Percentiles rank a stretch among this genome's conserved stretches.
These are phyloP conservation scores for Drosophila obscura DNA, from an alignment of 1,140 invertebrate genomes.

Conservation along the genomic window DNA sequence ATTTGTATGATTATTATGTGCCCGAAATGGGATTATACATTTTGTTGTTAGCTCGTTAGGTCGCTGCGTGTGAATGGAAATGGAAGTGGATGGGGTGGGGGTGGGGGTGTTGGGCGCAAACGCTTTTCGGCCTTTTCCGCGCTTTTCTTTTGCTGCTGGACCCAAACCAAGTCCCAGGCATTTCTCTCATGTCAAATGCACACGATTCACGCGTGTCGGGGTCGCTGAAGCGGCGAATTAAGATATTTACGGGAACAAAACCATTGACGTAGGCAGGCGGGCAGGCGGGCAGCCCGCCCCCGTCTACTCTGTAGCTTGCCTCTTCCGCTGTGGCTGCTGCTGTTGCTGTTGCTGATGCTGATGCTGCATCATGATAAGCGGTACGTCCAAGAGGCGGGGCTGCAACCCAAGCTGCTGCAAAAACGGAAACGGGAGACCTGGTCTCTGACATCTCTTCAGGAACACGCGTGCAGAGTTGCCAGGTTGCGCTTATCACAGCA, in stretches of 20 bases:
- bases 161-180: background rate
- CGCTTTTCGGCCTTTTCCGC: slow-evolving; percentile 11
- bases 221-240: slow-evolving; percentile 78
- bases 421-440: slow-evolving; percentile 43
- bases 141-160: slow-evolving; percentile 28
- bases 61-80: background rate
- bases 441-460: slow-evolving; percentile 67
- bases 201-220: slow-evolving; percentile 74
- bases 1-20: background rate
- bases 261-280: slow-evolving; percentile 54
- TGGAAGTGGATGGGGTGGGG: background rate
- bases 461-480: slow-evolving; percentile 54
- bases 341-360: slow-evolving; percentile 10
- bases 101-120: background rate
- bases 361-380: slow-evolving; percentile 53
- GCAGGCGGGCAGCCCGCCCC: background rate
- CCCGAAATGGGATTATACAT: slow-evolving; percentile 36
- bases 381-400: slow-evolving; percentile 18
- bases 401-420: slow-evolving; percentile 32
- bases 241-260: slow-evolving; percentile 78
- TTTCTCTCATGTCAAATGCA: slow-evolving; percentile 70
- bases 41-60: slow-evolving; percentile 41
- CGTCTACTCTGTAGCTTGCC: background rate
- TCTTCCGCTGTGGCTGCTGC: background rate
- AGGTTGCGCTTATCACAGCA: slow-evolving; percentile 76